Conservation (phyloP, 35 echinoderm and acorn worm species). For the Lytechinus variegatus region DNA sequence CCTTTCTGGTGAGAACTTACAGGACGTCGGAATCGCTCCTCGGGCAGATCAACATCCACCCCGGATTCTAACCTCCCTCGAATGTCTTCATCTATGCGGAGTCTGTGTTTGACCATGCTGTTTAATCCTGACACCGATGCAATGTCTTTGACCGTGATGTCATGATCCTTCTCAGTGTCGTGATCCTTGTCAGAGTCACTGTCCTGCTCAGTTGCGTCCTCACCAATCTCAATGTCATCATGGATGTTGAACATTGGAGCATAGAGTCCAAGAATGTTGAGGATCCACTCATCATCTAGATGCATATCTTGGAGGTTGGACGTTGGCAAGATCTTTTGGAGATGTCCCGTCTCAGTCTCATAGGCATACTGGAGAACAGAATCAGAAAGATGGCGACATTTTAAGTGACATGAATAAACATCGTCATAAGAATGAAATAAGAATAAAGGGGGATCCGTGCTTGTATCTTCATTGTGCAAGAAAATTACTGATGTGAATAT, state of each 20-base stretch:
- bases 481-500: not conserved
- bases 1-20: not conserved
- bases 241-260: constrained; percentile 47
- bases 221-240: not conserved
- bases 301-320: constrained; percentile 53
- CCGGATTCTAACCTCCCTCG: constrained; percentile 40
- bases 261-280: constrained; percentile 78
- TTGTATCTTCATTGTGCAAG: too few relatives aligned
- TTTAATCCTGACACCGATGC: not conserved
- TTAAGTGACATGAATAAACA: not conserved
- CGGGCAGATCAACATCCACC: constrained; percentile 26
- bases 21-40: constrained; percentile 3
- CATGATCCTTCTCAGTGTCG: not conserved
- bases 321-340: constrained; percentile 52
- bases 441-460: too few relatives aligned
- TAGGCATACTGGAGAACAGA: constrained; percentile 61
- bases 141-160: not conserved
- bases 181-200: not conserved
- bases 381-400: not conserved
- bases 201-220: not conserved
- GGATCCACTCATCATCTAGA: constrained; percentile 79
- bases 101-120: not conserved
- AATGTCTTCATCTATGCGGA: not conserved
- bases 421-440: too few relatives aligned
- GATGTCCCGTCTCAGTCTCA: constrained; percentile 56